phyloP scores from a whole-genome alignment of 2,888 invertebrate species.

The Nomada flava region DNA sequence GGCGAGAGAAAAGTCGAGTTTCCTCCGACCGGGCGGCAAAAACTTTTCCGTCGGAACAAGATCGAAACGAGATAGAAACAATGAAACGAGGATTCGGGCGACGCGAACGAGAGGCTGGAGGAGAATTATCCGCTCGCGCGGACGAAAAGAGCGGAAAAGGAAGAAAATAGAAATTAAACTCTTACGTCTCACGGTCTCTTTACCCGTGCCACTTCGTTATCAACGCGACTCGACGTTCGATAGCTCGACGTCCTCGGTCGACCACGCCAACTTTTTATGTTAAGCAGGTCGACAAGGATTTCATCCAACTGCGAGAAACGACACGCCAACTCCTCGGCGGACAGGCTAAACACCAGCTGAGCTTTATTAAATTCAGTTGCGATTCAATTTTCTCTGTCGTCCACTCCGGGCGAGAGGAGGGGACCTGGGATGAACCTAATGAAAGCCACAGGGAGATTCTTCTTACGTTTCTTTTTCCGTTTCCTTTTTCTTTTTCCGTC shows the following conservation, averaged over 20 bases:
- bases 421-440: slow-evolving; percentile 20
- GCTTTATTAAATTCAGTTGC: slow-evolving; percentile 65
- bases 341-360: slow-evolving; percentile 53
- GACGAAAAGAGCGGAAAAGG: too few relatives aligned
- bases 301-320: slow-evolving; percentile 38
- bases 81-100: not conserved
- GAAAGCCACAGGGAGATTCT: slow-evolving; percentile 15
- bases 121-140: too few relatives aligned
- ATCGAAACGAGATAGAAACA: not conserved
- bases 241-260: slow-evolving; percentile 6
- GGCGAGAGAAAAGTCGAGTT: too few relatives aligned
- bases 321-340: slow-evolving; percentile 43
- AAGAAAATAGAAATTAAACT: slow-evolving; percentile 13
- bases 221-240: slow-evolving; percentile 10
- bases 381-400: slow-evolving; percentile 52
- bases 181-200: slow-evolving; percentile 5
- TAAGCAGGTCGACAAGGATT: slow-evolving; percentile 45
- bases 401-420: too few relatives aligned
- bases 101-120: too few relatives aligned
- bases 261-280: slow-evolving; percentile 29
- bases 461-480: not conserved
- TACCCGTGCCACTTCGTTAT: not conserved
- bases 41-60: too few relatives aligned
- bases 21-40: not conserved
- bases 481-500: not conserved